phyloP scores from a whole-genome alignment of 2,113 vertebrate genomes.

The Pica pica region DNA sequence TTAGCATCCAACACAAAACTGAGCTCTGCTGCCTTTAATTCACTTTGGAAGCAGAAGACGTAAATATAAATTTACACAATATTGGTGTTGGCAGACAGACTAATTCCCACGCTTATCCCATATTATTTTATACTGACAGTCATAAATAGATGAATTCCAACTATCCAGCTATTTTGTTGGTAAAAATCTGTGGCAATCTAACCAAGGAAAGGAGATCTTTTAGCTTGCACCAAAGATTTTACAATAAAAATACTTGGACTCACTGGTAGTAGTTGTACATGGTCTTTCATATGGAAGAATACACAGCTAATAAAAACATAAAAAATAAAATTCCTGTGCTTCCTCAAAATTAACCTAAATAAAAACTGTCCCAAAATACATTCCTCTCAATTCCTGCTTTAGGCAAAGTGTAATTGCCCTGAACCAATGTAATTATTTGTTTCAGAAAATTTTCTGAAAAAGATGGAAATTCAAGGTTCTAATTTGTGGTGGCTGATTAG shows the following conservation, averaged over 20 bases:
- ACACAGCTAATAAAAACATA: neutral
- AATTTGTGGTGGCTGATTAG: too few species aligned
- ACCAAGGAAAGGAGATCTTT: neutral
- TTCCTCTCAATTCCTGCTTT: neutral
- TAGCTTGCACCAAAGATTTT: neutral
- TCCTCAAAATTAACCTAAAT: neutral
- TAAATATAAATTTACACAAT: neutral
- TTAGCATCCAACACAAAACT: neutral
- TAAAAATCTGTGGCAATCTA: neutral
- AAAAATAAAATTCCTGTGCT: neutral
- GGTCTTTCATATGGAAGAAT: neutral
- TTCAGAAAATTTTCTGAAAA: neutral
- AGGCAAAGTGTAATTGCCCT: neutral
- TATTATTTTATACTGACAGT: neutral
- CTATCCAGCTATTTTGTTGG: neutral
- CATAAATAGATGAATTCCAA: neutral
- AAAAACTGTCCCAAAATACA: neutral
- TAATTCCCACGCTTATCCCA: neutral
- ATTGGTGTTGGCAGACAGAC: neutral
- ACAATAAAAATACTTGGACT: neutral
- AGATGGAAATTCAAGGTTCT: neutral
- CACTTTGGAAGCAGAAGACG: neutral
- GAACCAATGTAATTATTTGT: neutral
- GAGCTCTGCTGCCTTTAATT: neutral
- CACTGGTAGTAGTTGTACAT: neutral